A percentile compares a stretch with the other conserved stretches of the same genome.
Conservation (phyloP, 2,797 vertebrate genomes). For the Pangasius sanitwongsei region DNA sequence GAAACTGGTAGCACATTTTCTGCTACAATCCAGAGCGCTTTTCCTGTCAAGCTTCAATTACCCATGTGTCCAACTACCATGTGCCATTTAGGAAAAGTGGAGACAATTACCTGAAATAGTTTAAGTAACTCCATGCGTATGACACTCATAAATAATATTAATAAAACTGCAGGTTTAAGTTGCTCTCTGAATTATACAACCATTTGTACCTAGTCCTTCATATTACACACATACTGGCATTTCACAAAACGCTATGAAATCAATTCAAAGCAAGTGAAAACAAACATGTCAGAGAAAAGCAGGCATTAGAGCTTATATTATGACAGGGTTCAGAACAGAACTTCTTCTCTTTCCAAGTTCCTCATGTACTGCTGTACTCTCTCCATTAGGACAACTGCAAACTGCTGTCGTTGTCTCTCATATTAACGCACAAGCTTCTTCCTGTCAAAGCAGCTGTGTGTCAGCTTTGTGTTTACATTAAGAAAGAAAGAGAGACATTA, state of each 20-base stretch:
- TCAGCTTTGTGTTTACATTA: conserved; percentile 29
- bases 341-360: background rate
- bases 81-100: conserved; percentile 59
- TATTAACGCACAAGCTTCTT: background rate
- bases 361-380: background rate
- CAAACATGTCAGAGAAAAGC: background rate
- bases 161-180: conserved; percentile 46
- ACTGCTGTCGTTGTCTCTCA: conserved; percentile 23
- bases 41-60: conserved; percentile 60
- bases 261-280: background rate
- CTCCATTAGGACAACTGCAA: background rate
- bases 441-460: conserved; percentile 6
- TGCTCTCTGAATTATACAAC: conserved; percentile 17
- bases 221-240: background rate
- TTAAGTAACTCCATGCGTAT: conserved; percentile 59
- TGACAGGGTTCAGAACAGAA: background rate
- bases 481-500: conserved; percentile 25
- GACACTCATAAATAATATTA: conserved; percentile 55
- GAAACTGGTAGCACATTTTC: conserved; percentile 52
- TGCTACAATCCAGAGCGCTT: conserved; percentile 54
- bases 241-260: conserved; percentile 5
- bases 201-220: conserved; percentile 6
- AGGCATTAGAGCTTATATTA: background rate
- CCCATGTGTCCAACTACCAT: conserved; percentile 54
- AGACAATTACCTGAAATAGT: conserved; percentile 58